Evolutionary conservation across 2,888 invertebrate genomes (phyloP).

Genomic region (Dysmachus trigonus): DNA sequence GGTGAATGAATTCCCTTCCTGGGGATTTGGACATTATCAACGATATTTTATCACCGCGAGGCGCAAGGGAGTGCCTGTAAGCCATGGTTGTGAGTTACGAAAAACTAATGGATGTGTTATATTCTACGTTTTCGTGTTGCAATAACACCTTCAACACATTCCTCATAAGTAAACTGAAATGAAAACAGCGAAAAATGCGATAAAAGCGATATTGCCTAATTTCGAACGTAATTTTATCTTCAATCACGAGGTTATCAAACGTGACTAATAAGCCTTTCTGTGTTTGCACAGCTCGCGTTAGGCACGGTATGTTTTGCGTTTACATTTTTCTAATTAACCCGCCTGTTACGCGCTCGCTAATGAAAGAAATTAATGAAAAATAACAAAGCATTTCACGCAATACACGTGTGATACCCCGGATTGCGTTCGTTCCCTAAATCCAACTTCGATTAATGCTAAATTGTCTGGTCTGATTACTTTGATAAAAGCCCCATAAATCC

Average conservation of each 20-base stretch:
- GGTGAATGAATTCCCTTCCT: background rate
- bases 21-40: background rate
- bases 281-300: constrained; percentile 9
- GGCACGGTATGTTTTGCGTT: background rate
- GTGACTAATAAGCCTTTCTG: constrained; percentile 21
- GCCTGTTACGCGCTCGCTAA: background rate
- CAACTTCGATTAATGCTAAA: background rate
- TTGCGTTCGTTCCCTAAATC: background rate
- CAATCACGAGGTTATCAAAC: constrained; percentile 14
- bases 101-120: background rate
- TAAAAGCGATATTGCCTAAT: background rate
- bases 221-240: constrained; percentile 23
- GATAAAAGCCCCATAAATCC: background rate
- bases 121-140: background rate
- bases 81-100: background rate
- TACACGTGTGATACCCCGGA: background rate
- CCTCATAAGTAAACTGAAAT: background rate
- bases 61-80: background rate
- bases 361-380: background rate
- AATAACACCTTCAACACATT: background rate
- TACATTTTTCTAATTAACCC: background rate
- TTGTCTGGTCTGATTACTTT: background rate
- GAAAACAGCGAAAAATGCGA: background rate
- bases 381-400: background rate
- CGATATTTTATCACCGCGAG: background rate